phyloP scores from a whole-genome alignment of 2,888 invertebrate genomes.

The Drosophila picticornis region DNA sequence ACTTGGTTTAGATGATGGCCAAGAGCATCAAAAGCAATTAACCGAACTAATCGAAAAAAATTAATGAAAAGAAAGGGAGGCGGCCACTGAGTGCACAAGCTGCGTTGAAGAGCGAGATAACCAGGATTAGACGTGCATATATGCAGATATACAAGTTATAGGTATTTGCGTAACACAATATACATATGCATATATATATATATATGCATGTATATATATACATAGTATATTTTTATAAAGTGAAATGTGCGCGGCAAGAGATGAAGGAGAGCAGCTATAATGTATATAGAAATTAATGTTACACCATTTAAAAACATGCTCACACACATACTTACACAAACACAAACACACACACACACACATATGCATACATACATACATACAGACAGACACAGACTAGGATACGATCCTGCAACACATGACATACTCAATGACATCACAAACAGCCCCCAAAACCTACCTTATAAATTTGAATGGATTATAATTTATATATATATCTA shows the following conservation, averaged over 20 bases:
- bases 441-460: not conserved
- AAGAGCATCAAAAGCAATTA: constrained; percentile 7
- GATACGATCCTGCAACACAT: not conserved
- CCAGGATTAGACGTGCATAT: constrained; percentile 19
- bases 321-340: not conserved
- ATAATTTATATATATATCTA: not conserved
- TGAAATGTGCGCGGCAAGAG: not conserved
- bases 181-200: not conserved
- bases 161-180: not conserved
- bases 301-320: constrained; percentile 11
- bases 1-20: not conserved
- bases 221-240: constrained; percentile 47
- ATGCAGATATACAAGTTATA: not conserved
- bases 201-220: constrained; percentile 1
- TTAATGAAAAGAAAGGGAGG: not conserved
- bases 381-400: not conserved
- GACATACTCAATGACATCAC: not conserved
- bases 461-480: not conserved
- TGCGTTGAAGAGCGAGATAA: constrained; percentile 36
- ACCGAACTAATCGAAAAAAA: constrained; percentile 20
- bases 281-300: constrained; percentile 47
- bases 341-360: not conserved
- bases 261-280: constrained; percentile 17
- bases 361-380: constrained; percentile 1
- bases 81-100: constrained; percentile 24